A percentile compares a stretch with the other conserved stretches of the same genome.
Evolutionary conservation across 2,113 vertebrate species (phyloP).

Genomic region (Panurus biarmicus): DNA sequence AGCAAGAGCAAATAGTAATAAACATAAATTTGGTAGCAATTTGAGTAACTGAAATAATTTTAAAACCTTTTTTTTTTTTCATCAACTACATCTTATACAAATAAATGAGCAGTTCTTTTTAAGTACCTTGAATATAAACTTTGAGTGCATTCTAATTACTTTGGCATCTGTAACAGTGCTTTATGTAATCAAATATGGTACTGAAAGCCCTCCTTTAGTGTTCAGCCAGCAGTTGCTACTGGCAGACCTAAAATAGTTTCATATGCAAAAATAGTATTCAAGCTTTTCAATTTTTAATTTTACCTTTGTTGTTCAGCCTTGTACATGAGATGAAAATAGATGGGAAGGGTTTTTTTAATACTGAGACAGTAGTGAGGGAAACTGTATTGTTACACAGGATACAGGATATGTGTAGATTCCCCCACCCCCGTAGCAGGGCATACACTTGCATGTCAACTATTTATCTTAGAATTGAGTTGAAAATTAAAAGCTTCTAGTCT

Average conservation of each 20-base stretch:
- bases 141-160: neutral
- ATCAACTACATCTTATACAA: neutral
- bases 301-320: neutral
- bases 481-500: neutral
- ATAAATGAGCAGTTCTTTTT: slow-evolving; percentile 7
- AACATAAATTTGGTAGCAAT: neutral
- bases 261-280: neutral
- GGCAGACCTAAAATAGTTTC: neutral
- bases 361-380: neutral
- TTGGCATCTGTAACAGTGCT: neutral
- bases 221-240: neutral
- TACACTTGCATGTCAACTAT: neutral
- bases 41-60: neutral
- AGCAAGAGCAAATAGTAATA: neutral
- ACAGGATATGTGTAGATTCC: neutral
- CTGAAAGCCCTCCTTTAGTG: neutral
- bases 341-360: neutral
- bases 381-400: neutral
- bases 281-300: neutral
- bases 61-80: neutral
- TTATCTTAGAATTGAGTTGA: neutral
- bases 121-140: neutral
- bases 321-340: neutral
- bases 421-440: neutral
- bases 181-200: slow-evolving; percentile 1